Evolutionary conservation across 2,888 invertebrate species (phyloP), one percentile per base, ranked within the genome.

Genomic region (Synergus umbraculus): DNA sequence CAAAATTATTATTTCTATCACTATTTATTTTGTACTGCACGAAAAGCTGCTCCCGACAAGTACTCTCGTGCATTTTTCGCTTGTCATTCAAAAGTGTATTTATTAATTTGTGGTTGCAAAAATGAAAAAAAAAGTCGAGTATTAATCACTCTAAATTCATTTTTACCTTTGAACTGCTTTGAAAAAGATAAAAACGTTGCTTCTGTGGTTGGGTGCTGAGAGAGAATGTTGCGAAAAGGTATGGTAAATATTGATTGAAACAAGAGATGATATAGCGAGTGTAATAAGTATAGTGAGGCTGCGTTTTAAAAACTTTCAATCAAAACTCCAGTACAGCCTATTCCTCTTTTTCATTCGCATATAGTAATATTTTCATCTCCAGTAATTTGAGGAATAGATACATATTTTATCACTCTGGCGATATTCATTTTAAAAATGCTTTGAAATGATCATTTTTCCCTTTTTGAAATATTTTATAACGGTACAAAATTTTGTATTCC

Each of bases 221-320:
- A 18, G 13, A 5, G 15, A 13, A 69, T 49, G 7, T 49, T 49
- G 8, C 18, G 29, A 46, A 46, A 49, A 22, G 22, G 29, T 69
- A 69, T 69, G 29, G 22, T 15, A 49, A 49, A 37, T 22, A 49
- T 22, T 69, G 29, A 49, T 69, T 69, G 49, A 15, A 69, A 37
- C 15, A 46, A 69, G 46, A 69, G 46, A 49, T 13, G 9, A 49
- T 49, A 43, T 49, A 46, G 12, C 29, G 13, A 22, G 67, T 46
- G 67, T 67, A 67, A 67, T 46, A 49, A 49, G 22, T 67, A 43
- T n/a, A 44, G 43, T 43, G 10, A 46, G 12, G 18, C 13, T 67
- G 46, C 13, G 44, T 46, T 46, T 22, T 69, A 4, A 22, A 1
- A 69, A 49, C 22, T 49, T 37, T 49, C 69, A 69, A 69, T 69